Evolutionary conservation across 2,797 vertebrate genomes (phyloP).

Genomic region (Odontamblyopus lacepedii): DNA sequence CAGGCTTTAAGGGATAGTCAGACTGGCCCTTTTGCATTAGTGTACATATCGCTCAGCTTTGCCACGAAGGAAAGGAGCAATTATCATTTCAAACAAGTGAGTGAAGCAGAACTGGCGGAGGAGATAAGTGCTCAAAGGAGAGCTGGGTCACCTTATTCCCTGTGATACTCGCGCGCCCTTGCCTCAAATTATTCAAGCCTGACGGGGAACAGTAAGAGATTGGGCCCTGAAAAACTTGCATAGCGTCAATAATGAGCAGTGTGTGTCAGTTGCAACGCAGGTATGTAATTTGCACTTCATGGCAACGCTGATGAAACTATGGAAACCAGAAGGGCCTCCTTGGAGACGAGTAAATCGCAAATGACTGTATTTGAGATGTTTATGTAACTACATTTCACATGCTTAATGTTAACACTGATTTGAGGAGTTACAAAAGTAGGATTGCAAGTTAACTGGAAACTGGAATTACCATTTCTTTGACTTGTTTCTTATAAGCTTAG

Average conservation of each 20-base stretch:
- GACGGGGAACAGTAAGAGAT: constrained; percentile 59
- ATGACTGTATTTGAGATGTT: constrained; percentile 21
- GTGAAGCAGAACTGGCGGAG: constrained; percentile 65
- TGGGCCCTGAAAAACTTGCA: constrained; percentile 47
- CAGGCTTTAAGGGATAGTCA: constrained; percentile 45
- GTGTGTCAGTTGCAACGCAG: constrained; percentile 43
- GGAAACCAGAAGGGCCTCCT: constrained; percentile 13
- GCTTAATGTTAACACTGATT: constrained; percentile 21
- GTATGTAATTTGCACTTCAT: constrained; percentile 36
- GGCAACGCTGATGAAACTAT: constrained; percentile 33
- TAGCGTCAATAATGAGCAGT: constrained; percentile 60
- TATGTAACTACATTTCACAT: constrained; percentile 20
- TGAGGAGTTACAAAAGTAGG: constrained; percentile 8
- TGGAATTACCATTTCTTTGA: background rate
- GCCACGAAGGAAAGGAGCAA: constrained; percentile 55
- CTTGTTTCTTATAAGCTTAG: background rate
- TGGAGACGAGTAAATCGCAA: constrained; percentile 12
- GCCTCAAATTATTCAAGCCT: constrained; percentile 64
- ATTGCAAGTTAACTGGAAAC: background rate
- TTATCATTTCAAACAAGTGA: constrained; percentile 73
- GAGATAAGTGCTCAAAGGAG: constrained; percentile 71
- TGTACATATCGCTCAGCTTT: constrained; percentile 51
- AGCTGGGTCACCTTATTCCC: constrained; percentile 67
- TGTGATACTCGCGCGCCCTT: constrained; percentile 65
- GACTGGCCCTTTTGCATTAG: constrained; percentile 48